Evolutionary conservation across 2,888 invertebrate species (phyloP).

Genomic region (Zygaena filipendulae): DNA sequence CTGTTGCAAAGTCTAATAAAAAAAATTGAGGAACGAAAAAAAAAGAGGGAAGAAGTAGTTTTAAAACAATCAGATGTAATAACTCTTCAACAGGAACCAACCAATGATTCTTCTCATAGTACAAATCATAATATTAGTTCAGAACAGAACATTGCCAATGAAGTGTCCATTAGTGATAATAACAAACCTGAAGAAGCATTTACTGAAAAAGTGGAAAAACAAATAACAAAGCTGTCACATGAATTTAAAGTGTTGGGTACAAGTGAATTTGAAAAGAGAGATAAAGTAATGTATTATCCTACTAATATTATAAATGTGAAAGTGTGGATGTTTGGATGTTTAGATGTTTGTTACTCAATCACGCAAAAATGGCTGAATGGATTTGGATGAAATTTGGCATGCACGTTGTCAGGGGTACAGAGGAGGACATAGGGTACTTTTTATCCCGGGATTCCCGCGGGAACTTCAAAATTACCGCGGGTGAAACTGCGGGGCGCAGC

Average conservation of each 20-base stretch:
- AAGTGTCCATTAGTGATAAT: slow-evolving; percentile 4
- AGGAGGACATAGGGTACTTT: too few relatives aligned
- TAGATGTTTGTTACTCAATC: too few relatives aligned
- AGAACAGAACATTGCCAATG: slow-evolving; percentile 4
- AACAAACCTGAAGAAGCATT: slow-evolving; percentile 15
- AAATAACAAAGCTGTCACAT: slow-evolving; percentile 21
- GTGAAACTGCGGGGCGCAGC: too few relatives aligned
- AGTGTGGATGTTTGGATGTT: too few relatives aligned
- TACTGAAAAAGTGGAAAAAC: slow-evolving; percentile 14
- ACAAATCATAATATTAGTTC: slow-evolving; percentile 2
- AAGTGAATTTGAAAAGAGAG: slow-evolving; percentile 67
- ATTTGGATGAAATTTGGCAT: too few relatives aligned
- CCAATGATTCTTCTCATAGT: not conserved
- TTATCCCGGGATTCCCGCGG: too few relatives aligned
- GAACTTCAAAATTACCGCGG: too few relatives aligned
- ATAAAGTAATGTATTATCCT: too few relatives aligned
- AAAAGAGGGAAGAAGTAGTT: slow-evolving; percentile 24
- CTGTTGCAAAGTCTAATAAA: slow-evolving; percentile 69
- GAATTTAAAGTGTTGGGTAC: slow-evolving; percentile 77
- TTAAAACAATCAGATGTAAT: slow-evolving; percentile 13
- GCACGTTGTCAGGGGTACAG: too few relatives aligned
- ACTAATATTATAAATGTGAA: too few relatives aligned
- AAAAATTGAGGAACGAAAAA: slow-evolving; percentile 69
- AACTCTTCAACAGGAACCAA: slow-evolving; percentile 10
- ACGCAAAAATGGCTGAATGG: too few relatives aligned